These are phyloP conservation scores for Teleopsis dalmanni DNA, from an alignment of 1,140 invertebrate genomes.

Conservation along the genomic window DNA sequence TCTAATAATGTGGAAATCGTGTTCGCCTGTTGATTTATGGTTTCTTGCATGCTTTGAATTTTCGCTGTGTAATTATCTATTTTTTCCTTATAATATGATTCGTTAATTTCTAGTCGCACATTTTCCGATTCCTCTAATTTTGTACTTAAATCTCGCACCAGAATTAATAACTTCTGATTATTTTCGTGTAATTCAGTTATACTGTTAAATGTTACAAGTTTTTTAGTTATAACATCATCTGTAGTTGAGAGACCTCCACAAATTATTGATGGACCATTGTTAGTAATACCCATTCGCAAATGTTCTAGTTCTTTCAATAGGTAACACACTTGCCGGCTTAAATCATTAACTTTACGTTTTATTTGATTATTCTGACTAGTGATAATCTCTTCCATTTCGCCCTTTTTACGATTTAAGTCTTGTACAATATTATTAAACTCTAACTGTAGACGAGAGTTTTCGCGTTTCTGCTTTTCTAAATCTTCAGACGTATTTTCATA, in stretches of 20 bases:
- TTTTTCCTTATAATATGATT: constrained; percentile 35
- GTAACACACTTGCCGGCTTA: constrained; percentile 71
- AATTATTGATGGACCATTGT: constrained; percentile 23
- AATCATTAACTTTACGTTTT: constrained; percentile 63
- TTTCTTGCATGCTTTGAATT: constrained; percentile 58
- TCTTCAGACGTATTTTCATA: constrained; percentile 71
- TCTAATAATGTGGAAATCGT: constrained; percentile 70
- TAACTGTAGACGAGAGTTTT: constrained; percentile 68
- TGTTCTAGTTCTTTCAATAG: constrained; percentile 82
- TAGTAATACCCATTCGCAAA: constrained; percentile 50
- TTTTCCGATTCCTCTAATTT: constrained; percentile 71
- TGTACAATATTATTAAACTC: constrained; percentile 72
- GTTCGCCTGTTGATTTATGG: constrained; percentile 67
- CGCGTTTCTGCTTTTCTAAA: constrained; percentile 63
- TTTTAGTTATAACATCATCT: constrained; percentile 68
- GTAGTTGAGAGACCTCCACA: constrained; percentile 27
- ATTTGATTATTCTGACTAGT: constrained; percentile 67
- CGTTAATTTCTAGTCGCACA: constrained; percentile 45
- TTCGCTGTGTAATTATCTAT: constrained; percentile 42
- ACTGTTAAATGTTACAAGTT: constrained; percentile 79
- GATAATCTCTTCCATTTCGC: constrained; percentile 60
- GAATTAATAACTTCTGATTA: constrained; percentile 72
- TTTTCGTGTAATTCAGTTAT: constrained; percentile 80
- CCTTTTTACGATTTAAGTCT: constrained; percentile 74
- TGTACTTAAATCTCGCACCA: constrained; percentile 74